phyloP scores from a whole-genome alignment of 2,113 vertebrate species.

The Dicentrarchus labrax region DNA sequence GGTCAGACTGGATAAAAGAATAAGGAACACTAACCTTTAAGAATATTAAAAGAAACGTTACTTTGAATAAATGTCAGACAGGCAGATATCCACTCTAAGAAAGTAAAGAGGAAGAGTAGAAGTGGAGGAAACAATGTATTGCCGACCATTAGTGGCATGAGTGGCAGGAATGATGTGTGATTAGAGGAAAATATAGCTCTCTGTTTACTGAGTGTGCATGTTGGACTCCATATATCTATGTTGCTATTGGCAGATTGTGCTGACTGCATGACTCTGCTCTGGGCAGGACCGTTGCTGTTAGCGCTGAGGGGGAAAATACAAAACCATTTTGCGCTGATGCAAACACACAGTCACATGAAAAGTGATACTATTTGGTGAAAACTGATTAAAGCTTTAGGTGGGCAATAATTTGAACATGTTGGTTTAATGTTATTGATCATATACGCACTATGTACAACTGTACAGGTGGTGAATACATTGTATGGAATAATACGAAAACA shows the following conservation, averaged over 20 bases:
- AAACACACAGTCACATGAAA: background rate
- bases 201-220: slow-evolving; percentile 25
- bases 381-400: background rate
- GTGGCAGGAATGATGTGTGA: slow-evolving; percentile 16
- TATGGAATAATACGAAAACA: background rate
- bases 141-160: slow-evolving; percentile 1
- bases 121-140: background rate
- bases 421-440: background rate
- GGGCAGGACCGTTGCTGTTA: slow-evolving; percentile 17
- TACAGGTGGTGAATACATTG: background rate
- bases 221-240: slow-evolving; percentile 12
- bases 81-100: background rate
- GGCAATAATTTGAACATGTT: background rate
- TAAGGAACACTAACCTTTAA: background rate
- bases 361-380: background rate
- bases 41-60: background rate
- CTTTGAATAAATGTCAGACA: background rate
- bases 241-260: slow-evolving; percentile 26
- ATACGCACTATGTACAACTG: too few relatives aligned
- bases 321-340: background rate
- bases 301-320: background rate
- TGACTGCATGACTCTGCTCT: slow-evolving; percentile 37
- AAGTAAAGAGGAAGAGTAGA: background rate
- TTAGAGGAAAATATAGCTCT: slow-evolving; percentile 9
- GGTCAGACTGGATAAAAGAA: background rate